Evolutionary conservation across 2,113 vertebrate genomes (phyloP).

Genomic region (Cygnus buccinator): DNA sequence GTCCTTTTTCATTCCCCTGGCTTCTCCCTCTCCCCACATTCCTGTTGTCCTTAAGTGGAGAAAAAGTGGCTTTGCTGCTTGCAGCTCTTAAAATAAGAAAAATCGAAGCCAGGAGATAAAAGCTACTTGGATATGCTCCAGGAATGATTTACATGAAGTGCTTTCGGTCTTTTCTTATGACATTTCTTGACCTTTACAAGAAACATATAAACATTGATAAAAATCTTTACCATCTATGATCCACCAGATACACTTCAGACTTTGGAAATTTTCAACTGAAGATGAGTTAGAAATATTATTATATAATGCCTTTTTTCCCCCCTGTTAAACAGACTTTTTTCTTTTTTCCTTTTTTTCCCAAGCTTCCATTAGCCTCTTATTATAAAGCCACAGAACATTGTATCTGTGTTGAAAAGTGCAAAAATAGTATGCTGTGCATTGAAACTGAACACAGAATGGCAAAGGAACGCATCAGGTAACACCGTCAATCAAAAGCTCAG

Average conservation of each 20-base stretch:
- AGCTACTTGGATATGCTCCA: slow-evolving; percentile 60
- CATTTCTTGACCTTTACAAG: slow-evolving; percentile 68
- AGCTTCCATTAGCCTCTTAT: slow-evolving; percentile 14
- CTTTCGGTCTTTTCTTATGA: slow-evolving; percentile 57
- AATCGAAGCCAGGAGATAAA: slow-evolving; percentile 35
- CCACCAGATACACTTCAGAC: slow-evolving; percentile 11
- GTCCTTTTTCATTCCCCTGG: background rate
- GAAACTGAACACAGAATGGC: background rate
- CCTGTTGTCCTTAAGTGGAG: background rate
- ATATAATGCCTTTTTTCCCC: background rate
- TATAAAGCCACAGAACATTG: slow-evolving; percentile 14
- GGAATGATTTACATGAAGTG: slow-evolving; percentile 57
- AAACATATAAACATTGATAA: slow-evolving; percentile 41
- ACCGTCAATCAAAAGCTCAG: slow-evolving; percentile 53
- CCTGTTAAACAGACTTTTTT: background rate
- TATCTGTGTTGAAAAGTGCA: background rate
- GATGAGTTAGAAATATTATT: background rate
- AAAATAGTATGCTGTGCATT: slow-evolving; percentile 33
- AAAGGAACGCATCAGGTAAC: background rate
- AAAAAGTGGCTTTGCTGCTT: slow-evolving; percentile 3
- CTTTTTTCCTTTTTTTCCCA: background rate
- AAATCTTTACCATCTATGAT: slow-evolving; percentile 26
- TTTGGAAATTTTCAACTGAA: slow-evolving; percentile 18
- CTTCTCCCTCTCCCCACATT: background rate
- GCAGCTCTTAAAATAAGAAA: background rate